Evolutionary conservation across 1,140 invertebrate species (phyloP).

Genomic region (Trichonephila clavipes): DNA sequence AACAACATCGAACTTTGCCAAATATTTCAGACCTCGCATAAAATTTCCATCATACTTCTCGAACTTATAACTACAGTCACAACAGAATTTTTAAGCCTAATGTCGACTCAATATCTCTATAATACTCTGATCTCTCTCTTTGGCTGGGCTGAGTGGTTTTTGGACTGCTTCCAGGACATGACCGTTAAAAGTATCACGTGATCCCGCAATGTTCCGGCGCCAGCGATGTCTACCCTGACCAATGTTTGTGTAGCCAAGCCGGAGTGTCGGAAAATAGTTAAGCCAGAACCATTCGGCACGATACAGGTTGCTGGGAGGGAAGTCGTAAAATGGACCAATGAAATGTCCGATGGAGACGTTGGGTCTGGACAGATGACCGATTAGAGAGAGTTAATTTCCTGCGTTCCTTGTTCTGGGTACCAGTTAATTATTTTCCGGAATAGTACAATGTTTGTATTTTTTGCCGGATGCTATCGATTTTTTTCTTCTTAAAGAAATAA

Average conservation of each 20-base stretch:
- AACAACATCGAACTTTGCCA: no score
- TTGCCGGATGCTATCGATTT: background rate
- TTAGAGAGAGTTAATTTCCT: constrained; percentile 13
- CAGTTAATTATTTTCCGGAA: background rate
- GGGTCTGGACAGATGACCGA: background rate
- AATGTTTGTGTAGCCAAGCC: background rate
- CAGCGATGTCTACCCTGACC: background rate
- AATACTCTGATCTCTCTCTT: background rate
- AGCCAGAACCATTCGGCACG: background rate
- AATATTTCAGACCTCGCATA: no score
- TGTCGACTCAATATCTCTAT: no score
- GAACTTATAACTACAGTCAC: no score
- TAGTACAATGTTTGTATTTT: background rate
- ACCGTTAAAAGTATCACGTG: background rate
- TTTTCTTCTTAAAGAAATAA: no score
- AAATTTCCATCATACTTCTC: no score
- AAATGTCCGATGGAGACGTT: background rate
- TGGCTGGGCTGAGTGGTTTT: background rate
- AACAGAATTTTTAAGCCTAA: no score
- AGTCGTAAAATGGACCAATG: background rate
- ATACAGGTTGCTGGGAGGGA: background rate
- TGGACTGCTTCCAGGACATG: background rate
- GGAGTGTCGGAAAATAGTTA: background rate
- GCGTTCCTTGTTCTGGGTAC: background rate
- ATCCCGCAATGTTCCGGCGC: background rate